phyloP scores from a whole-genome alignment of 2,797 vertebrate genomes.

The Percopsis omiscomaycus region DNA sequence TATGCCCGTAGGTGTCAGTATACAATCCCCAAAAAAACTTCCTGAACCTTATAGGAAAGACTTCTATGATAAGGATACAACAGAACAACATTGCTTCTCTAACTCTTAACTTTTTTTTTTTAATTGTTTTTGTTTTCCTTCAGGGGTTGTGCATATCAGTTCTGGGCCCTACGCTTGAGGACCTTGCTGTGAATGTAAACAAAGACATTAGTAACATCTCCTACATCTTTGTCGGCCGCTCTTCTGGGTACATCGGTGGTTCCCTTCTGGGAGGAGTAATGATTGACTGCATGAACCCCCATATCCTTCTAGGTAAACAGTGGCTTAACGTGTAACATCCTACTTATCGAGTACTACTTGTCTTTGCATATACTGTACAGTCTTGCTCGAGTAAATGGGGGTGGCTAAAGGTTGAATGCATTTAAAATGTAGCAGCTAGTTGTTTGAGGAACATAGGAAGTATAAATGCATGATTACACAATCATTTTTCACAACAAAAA shows the following conservation, averaged over 20 bases:
- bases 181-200: constrained; percentile 87
- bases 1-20: too few species aligned
- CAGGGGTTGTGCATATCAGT: constrained; percentile 91
- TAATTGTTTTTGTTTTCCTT: constrained; percentile 34
- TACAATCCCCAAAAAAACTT: too few species aligned
- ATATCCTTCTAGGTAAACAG: constrained; percentile 84
- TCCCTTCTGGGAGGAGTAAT: constrained; percentile 86
- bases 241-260: constrained; percentile 85
- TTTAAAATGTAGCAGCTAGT: too few species aligned
- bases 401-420: too few species aligned
- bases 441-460: too few species aligned
- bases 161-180: constrained; percentile 89
- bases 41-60: not conserved
- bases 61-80: not conserved
- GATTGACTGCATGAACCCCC: constrained; percentile 83
- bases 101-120: not conserved
- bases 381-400: not conserved
- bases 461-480: too few species aligned
- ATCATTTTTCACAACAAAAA: too few species aligned
- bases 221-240: constrained; percentile 88
- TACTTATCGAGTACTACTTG: not conserved
- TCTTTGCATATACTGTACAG: not conserved
- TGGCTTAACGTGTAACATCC: not conserved
- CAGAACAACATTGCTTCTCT: not conserved
- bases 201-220: constrained; percentile 88